Conservation (phyloP, 1,140 invertebrate species). For the Euwallacea fornicatus region DNA sequence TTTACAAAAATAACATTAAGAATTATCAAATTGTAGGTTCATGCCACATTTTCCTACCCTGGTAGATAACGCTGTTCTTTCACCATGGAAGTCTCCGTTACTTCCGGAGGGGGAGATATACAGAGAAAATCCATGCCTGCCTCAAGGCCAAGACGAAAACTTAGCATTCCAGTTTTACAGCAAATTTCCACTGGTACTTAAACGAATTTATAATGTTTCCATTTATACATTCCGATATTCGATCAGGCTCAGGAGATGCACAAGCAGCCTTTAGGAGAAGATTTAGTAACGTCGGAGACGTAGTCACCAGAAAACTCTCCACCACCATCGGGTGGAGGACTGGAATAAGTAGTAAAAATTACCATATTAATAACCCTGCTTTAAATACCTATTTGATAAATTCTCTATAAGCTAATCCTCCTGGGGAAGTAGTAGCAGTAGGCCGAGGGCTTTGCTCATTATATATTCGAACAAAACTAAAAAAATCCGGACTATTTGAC, state of each 20-base stretch:
- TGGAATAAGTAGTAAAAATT: conserved; percentile 38
- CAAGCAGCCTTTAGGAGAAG: conserved; percentile 51
- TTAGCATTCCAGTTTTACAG: conserved; percentile 59
- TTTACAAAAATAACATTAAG: too few species aligned
- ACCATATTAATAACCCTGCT: not conserved
- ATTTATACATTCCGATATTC: not conserved
- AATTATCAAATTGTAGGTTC: too few species aligned
- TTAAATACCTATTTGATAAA: not conserved
- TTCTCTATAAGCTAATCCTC: conserved; percentile 51
- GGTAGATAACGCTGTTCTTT: not conserved
- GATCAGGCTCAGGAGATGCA: conserved; percentile 12
- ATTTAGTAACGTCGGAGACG: conserved; percentile 72
- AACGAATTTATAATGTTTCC: not conserved
- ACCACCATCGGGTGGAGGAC: conserved; percentile 71
- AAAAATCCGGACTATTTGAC: conserved; percentile 66
- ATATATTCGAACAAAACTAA: conserved; percentile 66
- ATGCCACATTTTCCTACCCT: not conserved
- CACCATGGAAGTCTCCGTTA: not conserved
- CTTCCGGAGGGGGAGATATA: not conserved
- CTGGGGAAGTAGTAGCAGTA: conserved; percentile 63
- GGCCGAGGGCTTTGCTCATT: conserved; percentile 61
- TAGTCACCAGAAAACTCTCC: conserved; percentile 68
- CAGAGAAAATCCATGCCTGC: conserved; percentile 4
- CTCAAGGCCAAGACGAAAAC: conserved; percentile 50
- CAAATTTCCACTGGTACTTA: conserved; percentile 21